Base-by-base conservation (phyloP, 2,797 vertebrate genomes). In the Pseudochromis fuscus region DNA sequence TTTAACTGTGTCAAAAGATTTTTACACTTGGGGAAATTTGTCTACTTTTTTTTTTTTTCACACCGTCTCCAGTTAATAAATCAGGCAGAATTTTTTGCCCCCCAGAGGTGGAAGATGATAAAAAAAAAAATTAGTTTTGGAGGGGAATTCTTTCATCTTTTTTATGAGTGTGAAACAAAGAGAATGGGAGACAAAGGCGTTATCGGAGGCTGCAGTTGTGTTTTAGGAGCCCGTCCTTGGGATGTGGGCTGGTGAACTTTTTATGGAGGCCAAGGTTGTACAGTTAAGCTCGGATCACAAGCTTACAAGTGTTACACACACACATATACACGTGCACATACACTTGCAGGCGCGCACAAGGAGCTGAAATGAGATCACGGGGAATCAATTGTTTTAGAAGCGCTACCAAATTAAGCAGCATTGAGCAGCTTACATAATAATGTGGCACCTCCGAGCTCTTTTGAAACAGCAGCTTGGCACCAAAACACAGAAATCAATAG, bases 361-460 rank as follows among this genome's bases (percentile, higher is more conserved):
- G 25, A 40, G 12, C 44, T 66, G 53, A 76, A 82, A 83, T 71
- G 62, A 77, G 65, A 87, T 85, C 87, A 83, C 35, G 65, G 60
- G 62, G 75, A 89, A 82, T 88, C 79, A 78, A 79, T 89, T 86
- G 81, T 84, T 88, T 91, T 87, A 82, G 75, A 93, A 88, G 79
- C 77, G n/a, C 38, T 63, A 76, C 67, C 72, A 82, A 91, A 91
- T 89, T 87, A 84, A 89, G 85, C 85, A 38, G 63, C 66, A 56
- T 66, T 86, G 86, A 87, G 77, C 55, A 68, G 71, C 86, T 89
- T 87, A 75, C 79, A 82, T 87, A 85, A 85, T 89, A 88, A 73
- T 82, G 78, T 66, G 68, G 85, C 86, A 80, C 82, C 84, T 81
- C 78, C 52, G 15, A 83, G 75, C 77, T 73, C 82, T 72, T 72